These are phyloP conservation scores for Hipposideros larvatus DNA, from an alignment of 2,797 vertebrate species.

Conservation along the genomic window DNA sequence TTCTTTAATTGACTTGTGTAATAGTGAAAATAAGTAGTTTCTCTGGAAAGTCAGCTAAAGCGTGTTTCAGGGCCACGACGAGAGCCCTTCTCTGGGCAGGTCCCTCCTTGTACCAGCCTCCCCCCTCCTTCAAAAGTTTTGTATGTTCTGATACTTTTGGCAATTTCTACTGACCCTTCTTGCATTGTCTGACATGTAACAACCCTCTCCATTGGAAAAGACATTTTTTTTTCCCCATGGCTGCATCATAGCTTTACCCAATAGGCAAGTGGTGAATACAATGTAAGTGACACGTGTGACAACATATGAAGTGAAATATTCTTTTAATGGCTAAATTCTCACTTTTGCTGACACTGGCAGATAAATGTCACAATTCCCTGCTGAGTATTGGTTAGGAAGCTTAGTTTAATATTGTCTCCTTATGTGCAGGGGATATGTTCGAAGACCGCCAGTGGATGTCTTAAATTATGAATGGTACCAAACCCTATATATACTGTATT, in stretches of 20 bases:
- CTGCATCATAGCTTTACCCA: neutral
- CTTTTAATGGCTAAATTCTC: neutral
- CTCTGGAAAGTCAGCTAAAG: neutral
- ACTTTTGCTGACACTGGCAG: neutral
- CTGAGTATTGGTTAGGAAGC: neutral
- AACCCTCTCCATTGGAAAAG: neutral
- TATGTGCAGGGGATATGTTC: no score
- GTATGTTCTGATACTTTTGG: neutral
- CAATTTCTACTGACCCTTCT: neutral
- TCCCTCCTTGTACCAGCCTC: neutral
- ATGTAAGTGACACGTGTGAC: accelerated
- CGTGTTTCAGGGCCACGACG: accelerated
- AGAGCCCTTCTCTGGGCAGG: neutral
- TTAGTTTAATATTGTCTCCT: neutral
- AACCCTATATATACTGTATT: no score
- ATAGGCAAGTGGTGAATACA: neutral
- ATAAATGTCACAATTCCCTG: neutral
- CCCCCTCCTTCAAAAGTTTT: neutral
- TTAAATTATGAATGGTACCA: neutral
- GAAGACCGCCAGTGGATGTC: neutral
- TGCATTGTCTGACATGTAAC: neutral
- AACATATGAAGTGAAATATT: neutral
- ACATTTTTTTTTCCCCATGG: neutral
- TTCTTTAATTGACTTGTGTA: neutral
- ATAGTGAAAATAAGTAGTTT: neutral